Conservation (phyloP, 2,797 vertebrate genomes). For the Tadarida brasiliensis region DNA sequence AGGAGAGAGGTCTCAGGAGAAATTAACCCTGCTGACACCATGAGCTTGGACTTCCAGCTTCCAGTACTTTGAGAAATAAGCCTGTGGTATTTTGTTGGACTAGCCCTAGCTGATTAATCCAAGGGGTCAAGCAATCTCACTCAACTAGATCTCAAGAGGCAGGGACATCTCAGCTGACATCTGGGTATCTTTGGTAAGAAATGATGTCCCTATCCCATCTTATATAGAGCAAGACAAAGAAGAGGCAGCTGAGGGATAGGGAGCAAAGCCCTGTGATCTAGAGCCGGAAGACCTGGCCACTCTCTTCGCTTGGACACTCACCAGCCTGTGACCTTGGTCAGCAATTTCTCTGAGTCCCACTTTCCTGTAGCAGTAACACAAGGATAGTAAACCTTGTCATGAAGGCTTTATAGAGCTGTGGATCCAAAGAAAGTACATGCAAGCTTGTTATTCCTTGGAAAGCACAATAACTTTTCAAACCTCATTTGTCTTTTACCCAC, state of each 20-base stretch:
- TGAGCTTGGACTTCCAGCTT: not conserved
- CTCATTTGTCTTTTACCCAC: not conserved
- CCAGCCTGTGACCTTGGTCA: not conserved
- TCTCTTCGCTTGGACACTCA: not conserved
- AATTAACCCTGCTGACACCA: not conserved
- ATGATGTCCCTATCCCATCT: not conserved
- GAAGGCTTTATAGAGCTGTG: conserved; percentile 15
- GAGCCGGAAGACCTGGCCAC: not conserved
- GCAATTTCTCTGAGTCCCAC: not conserved
- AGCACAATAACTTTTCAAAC: not conserved
- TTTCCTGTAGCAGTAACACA: not conserved
- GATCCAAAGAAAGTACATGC: not conserved
- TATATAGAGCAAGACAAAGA: not conserved
- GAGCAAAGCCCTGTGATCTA: not conserved
- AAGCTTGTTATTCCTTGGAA: conserved; percentile 1
- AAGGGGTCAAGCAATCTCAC: not conserved
- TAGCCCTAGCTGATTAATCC: not conserved
- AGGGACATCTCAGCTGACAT: not conserved
- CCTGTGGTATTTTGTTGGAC: not conserved
- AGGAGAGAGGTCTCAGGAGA: not conserved
- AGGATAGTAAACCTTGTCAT: not conserved
- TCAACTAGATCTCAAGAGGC: not conserved
- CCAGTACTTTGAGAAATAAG: not conserved
- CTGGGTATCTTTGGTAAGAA: not conserved
- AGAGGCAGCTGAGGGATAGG: not conserved